Evolutionary conservation across 2,797 vertebrate genomes (phyloP).

Genomic region (Microtus obscurus): DNA sequence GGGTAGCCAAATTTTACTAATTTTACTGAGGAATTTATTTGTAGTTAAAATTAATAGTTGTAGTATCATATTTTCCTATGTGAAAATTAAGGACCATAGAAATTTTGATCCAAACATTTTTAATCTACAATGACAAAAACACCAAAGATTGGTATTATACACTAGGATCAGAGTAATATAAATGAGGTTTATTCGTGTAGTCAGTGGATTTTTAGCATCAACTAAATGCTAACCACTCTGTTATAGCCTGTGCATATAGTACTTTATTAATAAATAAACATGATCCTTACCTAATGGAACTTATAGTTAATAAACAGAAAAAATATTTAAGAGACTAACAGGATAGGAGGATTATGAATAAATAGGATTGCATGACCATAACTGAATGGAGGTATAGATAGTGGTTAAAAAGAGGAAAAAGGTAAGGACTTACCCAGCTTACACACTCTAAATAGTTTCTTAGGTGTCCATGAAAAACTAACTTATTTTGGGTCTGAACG

Average conservation of each 20-base stretch:
- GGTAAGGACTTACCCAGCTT: constrained; percentile 16
- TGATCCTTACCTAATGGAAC: neutral
- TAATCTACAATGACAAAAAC: constrained; percentile 45
- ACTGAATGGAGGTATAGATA: neutral
- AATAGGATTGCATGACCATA: neutral
- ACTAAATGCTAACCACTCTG: constrained; percentile 12
- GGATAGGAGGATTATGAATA: constrained; percentile 28
- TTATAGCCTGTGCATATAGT: neutral
- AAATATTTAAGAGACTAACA: constrained; percentile 28
- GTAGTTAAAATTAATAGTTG: constrained; percentile 50
- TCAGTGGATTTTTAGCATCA: constrained; percentile 41
- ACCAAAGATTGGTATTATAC: constrained; percentile 21
- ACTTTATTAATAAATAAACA: constrained; percentile 14
- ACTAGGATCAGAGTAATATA: constrained; percentile 39
- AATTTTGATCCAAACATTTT: constrained; percentile 54
- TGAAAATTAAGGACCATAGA: constrained; percentile 43
- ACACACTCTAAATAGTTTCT: constrained; percentile 57
- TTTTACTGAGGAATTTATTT: constrained; percentile 60
- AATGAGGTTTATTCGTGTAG: constrained; percentile 13
- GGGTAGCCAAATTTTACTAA: constrained; percentile 46
- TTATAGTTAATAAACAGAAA: constrained; percentile 34
- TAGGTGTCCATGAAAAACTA: constrained; percentile 49
- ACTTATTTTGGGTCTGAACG: neutral
- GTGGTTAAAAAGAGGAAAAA: constrained; percentile 31
- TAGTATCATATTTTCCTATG: neutral